Base-by-base conservation (phyloP, 1,140 invertebrate species). In the Babylonia areolata region DNA sequence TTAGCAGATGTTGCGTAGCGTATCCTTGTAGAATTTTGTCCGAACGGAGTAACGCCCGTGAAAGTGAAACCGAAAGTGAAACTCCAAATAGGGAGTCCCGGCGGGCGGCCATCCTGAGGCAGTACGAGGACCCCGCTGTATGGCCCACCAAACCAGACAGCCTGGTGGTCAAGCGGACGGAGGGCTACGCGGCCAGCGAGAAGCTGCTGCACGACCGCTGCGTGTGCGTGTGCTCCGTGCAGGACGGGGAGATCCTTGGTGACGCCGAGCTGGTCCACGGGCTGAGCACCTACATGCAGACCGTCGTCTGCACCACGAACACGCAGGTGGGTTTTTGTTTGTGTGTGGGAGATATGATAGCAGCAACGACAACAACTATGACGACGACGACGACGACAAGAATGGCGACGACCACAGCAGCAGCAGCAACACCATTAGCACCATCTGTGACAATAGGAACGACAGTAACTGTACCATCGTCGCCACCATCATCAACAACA, bases 151-250 rank as follows among this genome's bases (percentile, higher is more conserved):
- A 92, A 37, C 85, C 91, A 0, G 90, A 91, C 73, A 90, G 92
- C 33, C 85, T 93, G 6, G 84, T 89, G 17, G 89, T 93, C 9
- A 86, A 91, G 20, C 79, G 92, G 64, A 90, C 87, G 15, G 90
- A 93, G 80, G 93, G 93, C 1, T 94, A 93, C 87, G 92, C 91
- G 0, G 93, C 93, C 12, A 90, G 92, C 11, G 93, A 94, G 78
- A 81, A 86, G 31, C 89, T 91, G 88, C 28, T 81, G 33, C 88
- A 87, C 40, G 89, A 90, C 20, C 90, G 87, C 51, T 81, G 88
- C n/a, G 87, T 92, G 9, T 88, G 87, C 54, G 86, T 93, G 46
- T 93, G 92, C 88, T 90, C 86, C 28, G 88, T 94, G 5, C 88
- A 89, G 11, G 80, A 89, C 15, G 89, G 89, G 9, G 93, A 94